Conservation (phyloP, 2,888 invertebrate species). For the Malthinus flaveolus region DNA sequence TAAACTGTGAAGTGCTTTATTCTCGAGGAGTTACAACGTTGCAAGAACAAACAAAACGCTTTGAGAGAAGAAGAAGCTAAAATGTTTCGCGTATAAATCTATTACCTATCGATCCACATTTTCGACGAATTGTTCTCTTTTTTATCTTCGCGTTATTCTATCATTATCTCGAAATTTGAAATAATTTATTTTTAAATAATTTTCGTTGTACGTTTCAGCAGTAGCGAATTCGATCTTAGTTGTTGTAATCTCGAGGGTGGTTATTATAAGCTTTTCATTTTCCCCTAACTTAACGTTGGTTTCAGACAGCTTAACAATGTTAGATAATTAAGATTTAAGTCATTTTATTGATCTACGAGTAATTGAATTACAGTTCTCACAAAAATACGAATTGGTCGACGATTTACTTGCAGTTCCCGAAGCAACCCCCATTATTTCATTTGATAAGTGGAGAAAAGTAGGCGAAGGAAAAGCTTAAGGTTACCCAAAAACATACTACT, state of each 20-base stretch:
- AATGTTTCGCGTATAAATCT: not conserved
- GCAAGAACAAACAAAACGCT: constrained; percentile 10
- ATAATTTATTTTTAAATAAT: not conserved
- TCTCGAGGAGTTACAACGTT: constrained; percentile 9
- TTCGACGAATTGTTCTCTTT: not conserved
- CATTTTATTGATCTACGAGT: constrained; percentile 1
- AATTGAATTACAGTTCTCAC: not conserved
- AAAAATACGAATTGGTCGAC: too few relatives aligned
- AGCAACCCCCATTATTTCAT: too few relatives aligned
- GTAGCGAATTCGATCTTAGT: not conserved
- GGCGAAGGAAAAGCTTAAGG: too few relatives aligned
- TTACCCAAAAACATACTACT: too few relatives aligned
- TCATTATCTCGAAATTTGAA: not conserved
- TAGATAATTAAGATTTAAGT: constrained; percentile 2
- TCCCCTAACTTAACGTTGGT: not conserved
- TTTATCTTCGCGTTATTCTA: not conserved
- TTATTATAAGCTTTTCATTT: constrained; percentile 6
- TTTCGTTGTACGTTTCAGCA: not conserved
- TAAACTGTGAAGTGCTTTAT: constrained; percentile 19
- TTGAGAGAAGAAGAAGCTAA: too few relatives aligned
- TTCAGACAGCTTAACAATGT: constrained; percentile 4
- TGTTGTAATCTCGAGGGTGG: constrained; percentile 1
- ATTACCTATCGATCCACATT: not conserved
- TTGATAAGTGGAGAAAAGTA: too few relatives aligned
- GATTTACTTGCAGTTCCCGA: too few relatives aligned